These are phyloP conservation scores for Clarias laeviceps DNA, from an alignment of 2,797 vertebrate genomes.

Conservation along the genomic window DNA sequence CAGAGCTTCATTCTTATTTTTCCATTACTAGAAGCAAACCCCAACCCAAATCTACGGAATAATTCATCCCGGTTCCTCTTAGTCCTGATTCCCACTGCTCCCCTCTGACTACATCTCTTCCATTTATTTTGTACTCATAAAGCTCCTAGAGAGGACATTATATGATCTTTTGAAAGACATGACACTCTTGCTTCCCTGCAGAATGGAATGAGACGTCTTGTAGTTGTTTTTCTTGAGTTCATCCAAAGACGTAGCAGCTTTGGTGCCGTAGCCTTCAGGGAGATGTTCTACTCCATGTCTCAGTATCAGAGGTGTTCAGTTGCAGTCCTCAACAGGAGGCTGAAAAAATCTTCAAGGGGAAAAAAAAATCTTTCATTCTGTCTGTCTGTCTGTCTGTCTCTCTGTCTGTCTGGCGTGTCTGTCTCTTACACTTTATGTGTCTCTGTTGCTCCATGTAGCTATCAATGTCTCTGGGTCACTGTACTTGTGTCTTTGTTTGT, in stretches of 20 bases:
- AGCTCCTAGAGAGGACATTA: constrained; percentile 19
- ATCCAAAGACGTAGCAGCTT: neutral
- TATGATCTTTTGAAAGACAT: constrained; percentile 27
- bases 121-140: constrained; percentile 23
- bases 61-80: constrained; percentile 14
- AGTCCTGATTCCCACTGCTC: constrained; percentile 14
- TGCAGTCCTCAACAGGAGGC: constrained; percentile 33
- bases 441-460: neutral
- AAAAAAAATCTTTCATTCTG: constrained; percentile 21
- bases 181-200: neutral
- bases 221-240: constrained; percentile 25
- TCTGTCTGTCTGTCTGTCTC: neutral
- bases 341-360: constrained; percentile 30
- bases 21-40: constrained; percentile 9
- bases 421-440: neutral
- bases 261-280: constrained; percentile 22
- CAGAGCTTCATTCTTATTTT: constrained; percentile 14
- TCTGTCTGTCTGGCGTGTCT: neutral
- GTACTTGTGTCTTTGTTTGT: neutral
- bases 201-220: constrained; percentile 23
- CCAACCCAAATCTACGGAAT: constrained; percentile 22
- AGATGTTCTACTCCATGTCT: constrained; percentile 1
- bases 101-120: constrained; percentile 33
- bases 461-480: neutral
- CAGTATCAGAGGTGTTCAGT: constrained; percentile 37